Base-by-base conservation (phyloP, 2,888 invertebrate genomes). In the Synanthedon vespiformis region DNA sequence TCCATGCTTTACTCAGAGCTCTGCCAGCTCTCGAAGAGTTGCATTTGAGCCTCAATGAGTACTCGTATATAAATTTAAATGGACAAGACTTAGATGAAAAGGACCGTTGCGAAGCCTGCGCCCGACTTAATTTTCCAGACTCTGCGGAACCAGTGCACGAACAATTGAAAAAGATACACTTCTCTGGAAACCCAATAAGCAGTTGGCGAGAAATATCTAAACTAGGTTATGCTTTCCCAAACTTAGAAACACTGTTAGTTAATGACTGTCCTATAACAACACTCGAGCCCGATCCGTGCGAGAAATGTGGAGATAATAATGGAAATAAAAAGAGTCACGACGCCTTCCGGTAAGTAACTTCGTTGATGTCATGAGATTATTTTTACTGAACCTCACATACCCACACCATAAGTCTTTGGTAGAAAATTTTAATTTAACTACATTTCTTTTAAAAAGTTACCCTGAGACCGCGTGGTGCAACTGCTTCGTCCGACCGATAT, bases 11-110 rank as follows among this genome's bases (percentile, higher is more conserved):
- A 57, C 88, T 97, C 52, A 91, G 92, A 67, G 90, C 92, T 68
- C 88, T 95, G 57, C 94, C 93, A 54, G 92, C 92, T 71, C 88
- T 98, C 48, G 94, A 96, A 86, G 98, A 98, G 81, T 88, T 98
- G 59, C 97, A 98, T 81, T 85, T 98, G 65, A 97, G 97, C 70
- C 89, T 97, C 56, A 98, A 98, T 79, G 93, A 95, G 73, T 96
- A 95, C 77, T 90, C 90, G 27, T 90, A 91, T 60, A 93, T 96
- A 44, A 90, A 93, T 54, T 84, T 95, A 49, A 90, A 90, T 54
- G 84, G 80, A 6, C 65, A 77, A 54, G 75, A 83, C 48, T 66
- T 76, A 2, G 71, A 76, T 56, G 79, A 80, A 50, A 80, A 79
- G 52, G 76, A 80, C 53, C 71, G 72, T 49, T 85, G 86, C 58